Evolutionary conservation across 2,888 invertebrate genomes (phyloP).

Genomic region (Oxytorus armatus): DNA sequence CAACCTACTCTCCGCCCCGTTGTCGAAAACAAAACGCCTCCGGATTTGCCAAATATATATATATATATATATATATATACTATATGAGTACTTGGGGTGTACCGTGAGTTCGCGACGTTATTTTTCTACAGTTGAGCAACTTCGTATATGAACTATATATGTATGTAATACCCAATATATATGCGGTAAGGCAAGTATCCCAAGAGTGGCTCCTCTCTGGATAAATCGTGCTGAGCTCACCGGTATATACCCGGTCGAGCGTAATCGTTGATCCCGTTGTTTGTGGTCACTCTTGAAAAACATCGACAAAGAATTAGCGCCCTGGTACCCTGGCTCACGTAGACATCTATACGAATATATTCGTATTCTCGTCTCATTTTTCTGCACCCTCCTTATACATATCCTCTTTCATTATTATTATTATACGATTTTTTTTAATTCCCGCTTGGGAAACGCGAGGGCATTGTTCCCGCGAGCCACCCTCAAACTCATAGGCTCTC

Average conservation of each 20-base stretch:
- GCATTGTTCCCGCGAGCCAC: conserved; percentile 71
- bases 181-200: conserved; percentile 1
- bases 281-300: conserved; percentile 81
- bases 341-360: conserved; percentile 4
- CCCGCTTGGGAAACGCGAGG: conserved; percentile 73
- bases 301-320: conserved; percentile 76
- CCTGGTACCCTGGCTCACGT: conserved; percentile 65
- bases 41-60: conserved; percentile 73
- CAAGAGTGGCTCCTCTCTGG: conserved; percentile 55
- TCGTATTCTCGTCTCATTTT: conserved; percentile 56
- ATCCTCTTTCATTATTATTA: conserved; percentile 54
- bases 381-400: conserved; percentile 49
- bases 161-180: conserved; percentile 9
- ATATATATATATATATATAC: conserved; percentile 1
- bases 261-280: conserved; percentile 82
- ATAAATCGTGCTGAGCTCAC: conserved; percentile 72
- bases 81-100: no score
- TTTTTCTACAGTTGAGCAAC: conserved; percentile 30
- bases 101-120: neutral
- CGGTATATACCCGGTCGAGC: conserved; percentile 76
- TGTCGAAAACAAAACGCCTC: conserved; percentile 84
- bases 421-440: conserved; percentile 66
- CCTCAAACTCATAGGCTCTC: conserved; percentile 53
- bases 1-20: conserved; percentile 83
- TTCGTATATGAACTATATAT: neutral